Evolutionary conservation across 2,113 vertebrate species (phyloP).

Genomic region (Todiramphus saurophagus): DNA sequence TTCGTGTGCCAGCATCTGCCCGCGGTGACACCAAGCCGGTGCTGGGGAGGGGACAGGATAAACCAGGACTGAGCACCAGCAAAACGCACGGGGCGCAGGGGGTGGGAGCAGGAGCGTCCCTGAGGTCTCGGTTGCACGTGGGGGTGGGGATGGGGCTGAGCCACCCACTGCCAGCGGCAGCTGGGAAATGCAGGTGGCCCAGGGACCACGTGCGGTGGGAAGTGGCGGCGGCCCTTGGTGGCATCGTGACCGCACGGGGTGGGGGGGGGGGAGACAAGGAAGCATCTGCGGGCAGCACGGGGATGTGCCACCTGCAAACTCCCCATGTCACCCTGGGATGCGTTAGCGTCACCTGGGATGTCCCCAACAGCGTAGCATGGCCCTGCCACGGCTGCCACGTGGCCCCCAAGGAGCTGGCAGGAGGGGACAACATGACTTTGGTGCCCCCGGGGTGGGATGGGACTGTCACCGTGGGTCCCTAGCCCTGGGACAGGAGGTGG

Average conservation of each 20-base stretch:
- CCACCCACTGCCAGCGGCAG: too few species aligned
- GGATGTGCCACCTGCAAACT: too few species aligned
- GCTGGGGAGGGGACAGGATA: too few species aligned
- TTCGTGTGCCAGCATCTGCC: background rate
- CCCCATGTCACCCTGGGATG: rapidly evolving
- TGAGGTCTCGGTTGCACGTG: rapidly evolving
- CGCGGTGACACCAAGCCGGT: background rate
- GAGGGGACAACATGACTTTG: rapidly evolving
- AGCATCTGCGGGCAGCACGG: background rate
- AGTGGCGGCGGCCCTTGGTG: background rate
- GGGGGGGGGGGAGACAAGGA: too few species aligned
- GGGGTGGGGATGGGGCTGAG: background rate
- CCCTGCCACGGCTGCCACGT: too few species aligned
- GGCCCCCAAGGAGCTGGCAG: background rate
- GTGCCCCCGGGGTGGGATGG: rapidly evolving
- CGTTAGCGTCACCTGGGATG: rapidly evolving
- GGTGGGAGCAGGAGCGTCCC: background rate
- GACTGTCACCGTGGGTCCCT: background rate
- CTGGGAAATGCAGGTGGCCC: background rate
- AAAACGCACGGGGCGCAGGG: rapidly evolving
- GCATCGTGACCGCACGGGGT: background rate
- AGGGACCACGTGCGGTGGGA: background rate
- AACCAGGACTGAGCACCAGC: too few species aligned
- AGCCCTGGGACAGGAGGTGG: background rate
- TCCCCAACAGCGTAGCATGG: rapidly evolving